Percentiles rank a stretch among this genome's conserved stretches.
These are phyloP conservation scores for Triplophysa bombifrons DNA, from an alignment of 2,797 vertebrate species.

Conservation along the genomic window DNA sequence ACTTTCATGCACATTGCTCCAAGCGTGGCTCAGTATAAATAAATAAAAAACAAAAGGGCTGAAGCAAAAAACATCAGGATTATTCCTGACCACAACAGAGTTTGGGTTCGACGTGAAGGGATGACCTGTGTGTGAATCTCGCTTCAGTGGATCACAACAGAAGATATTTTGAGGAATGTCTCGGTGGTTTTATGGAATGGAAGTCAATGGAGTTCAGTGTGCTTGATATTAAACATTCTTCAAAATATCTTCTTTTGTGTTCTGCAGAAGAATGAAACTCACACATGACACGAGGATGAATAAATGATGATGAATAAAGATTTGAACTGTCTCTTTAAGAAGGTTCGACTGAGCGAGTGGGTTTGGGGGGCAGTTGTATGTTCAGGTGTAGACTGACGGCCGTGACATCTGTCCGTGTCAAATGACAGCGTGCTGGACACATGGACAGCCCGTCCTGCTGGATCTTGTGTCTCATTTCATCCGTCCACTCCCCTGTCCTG, in stretches of 20 bases:
- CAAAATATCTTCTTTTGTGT: no score
- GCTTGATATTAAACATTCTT: no score
- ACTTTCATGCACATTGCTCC: conserved; percentile 58
- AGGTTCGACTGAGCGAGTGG: no score
- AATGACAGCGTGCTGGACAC: conserved; percentile 45
- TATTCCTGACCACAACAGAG: conserved; percentile 45
- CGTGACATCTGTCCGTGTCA: conserved; percentile 38
- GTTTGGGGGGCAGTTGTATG: neutral
- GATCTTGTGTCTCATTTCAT: conserved; percentile 44
- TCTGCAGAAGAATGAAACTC: no score
- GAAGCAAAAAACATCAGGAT: conserved; percentile 40
- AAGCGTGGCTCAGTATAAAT: conserved; percentile 42
- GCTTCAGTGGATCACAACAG: no score
- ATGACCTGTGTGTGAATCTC: neutral
- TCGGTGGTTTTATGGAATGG: no score
- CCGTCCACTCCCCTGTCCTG: conserved; percentile 40
- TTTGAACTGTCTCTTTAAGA: no score
- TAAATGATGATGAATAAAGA: no score
- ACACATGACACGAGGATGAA: no score
- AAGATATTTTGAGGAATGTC: no score
- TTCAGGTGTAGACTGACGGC: conserved; percentile 27
- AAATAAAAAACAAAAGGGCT: conserved; percentile 40
- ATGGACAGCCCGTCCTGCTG: conserved; percentile 36
- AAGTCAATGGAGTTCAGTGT: no score
- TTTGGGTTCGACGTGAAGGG: neutral